Evolutionary conservation across 2,797 vertebrate genomes (phyloP).

Genomic region (Arrhamphus sclerolepis): DNA sequence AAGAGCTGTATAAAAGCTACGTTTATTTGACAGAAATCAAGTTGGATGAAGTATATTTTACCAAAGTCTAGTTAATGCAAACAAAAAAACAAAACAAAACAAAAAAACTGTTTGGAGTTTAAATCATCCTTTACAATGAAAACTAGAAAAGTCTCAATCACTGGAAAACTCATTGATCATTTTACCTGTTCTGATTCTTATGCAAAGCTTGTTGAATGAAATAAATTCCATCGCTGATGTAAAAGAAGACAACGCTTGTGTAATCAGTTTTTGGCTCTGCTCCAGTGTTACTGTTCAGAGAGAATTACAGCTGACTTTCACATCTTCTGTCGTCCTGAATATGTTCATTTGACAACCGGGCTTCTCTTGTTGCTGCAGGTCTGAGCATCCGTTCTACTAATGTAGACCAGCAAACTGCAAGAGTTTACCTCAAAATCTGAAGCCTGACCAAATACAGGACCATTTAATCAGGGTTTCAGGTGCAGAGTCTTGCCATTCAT

Average conservation of each 20-base stretch:
- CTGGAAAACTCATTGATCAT: constrained; percentile 14
- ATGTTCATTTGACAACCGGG: not conserved
- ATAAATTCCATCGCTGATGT: constrained; percentile 18
- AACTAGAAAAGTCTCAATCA: constrained; percentile 19
- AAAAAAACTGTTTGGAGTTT: constrained; percentile 35
- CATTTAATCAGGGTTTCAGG: no score
- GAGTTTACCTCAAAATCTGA: no score
- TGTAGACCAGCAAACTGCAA: no score
- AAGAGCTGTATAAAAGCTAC: no score
- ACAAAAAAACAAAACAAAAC: no score
- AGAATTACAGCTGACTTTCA: constrained; percentile 14
- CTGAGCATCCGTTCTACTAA: not conserved
- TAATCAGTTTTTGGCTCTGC: constrained; percentile 29
- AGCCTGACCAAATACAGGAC: no score
- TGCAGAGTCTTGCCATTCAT: not conserved
- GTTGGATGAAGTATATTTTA: no score
- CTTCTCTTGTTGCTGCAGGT: not conserved
- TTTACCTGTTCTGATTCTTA: constrained; percentile 1
- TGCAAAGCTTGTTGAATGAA: constrained; percentile 21
- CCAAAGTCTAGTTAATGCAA: no score
- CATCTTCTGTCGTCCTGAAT: not conserved
- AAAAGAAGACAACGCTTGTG: constrained; percentile 14
- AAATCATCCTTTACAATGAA: constrained; percentile 39
- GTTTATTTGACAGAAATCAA: no score
- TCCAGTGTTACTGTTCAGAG: constrained; percentile 13